A percentile compares a stretch with the other conserved stretches of the same genome.
Conservation (phyloP, 2,113 vertebrate species). For the Oryzias celebensis region DNA sequence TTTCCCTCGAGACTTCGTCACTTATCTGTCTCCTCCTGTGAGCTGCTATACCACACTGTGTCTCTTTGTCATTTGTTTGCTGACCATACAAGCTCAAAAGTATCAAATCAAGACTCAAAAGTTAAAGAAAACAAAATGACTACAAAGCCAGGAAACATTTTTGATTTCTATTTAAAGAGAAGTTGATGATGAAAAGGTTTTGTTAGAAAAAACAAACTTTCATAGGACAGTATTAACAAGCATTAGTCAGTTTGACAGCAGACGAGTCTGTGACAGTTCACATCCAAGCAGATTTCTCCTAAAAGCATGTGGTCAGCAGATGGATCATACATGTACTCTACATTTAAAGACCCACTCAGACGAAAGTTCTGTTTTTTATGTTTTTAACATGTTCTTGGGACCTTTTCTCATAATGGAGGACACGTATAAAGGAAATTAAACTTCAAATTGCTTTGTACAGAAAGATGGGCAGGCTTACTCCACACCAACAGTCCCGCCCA, state of each 20-base stretch:
- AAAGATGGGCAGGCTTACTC: too few species aligned
- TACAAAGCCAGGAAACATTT: too few species aligned
- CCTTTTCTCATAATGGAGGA: too few species aligned
- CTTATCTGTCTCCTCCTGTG: conserved; percentile 51
- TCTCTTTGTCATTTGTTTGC: conserved; percentile 23
- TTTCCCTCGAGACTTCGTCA: conserved; percentile 43
- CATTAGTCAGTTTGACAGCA: conserved; percentile 48
- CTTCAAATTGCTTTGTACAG: too few species aligned
- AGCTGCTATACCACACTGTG: conserved; percentile 28
- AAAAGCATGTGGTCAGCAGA: conserved; percentile 52
- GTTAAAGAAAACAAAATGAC: conserved; percentile 3
- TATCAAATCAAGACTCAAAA: conserved; percentile 10
- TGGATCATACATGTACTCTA: conserved; percentile 9
- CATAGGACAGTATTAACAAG: conserved; percentile 41
- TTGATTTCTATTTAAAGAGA: not conserved
- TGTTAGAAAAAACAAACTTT: too few species aligned
- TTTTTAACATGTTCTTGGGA: too few species aligned
- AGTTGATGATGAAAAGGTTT: too few species aligned
- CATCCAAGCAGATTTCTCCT: conserved; percentile 39
- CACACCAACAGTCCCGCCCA: too few species aligned
- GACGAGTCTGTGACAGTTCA: conserved; percentile 27
- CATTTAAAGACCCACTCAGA: too few species aligned
- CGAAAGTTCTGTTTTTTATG: too few species aligned
- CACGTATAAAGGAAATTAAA: too few species aligned
- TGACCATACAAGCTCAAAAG: conserved; percentile 16